phyloP scores from a whole-genome alignment of 2,888 invertebrate species.

The Lochmaea capreae region DNA sequence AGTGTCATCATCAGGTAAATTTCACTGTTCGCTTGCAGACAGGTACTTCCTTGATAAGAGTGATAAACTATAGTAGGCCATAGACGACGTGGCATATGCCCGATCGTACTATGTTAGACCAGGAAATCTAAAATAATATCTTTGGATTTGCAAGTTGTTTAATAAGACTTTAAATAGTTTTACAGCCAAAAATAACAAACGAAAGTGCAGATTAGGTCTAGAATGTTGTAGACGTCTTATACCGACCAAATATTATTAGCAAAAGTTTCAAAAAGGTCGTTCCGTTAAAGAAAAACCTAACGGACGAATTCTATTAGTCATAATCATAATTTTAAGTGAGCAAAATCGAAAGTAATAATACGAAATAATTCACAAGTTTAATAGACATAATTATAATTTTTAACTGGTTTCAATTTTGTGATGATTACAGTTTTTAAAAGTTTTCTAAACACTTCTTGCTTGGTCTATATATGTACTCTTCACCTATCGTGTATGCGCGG shows the following conservation, averaged over 20 bases:
- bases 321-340: not conserved
- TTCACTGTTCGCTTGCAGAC: conserved; percentile 34
- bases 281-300: too few species aligned
- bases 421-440: conserved; percentile 4
- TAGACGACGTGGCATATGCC: conserved; percentile 59
- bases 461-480: conserved; percentile 54
- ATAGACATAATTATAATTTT: not conserved
- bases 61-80: conserved; percentile 58
- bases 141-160: not conserved
- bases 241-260: too few species aligned
- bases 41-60: conserved; percentile 57
- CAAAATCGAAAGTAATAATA: not conserved
- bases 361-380: not conserved
- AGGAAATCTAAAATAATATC: not conserved
- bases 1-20: conserved; percentile 42
- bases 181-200: too few species aligned
- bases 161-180: too few species aligned
- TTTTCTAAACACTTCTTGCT: conserved; percentile 16
- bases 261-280: too few species aligned
- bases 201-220: too few species aligned
- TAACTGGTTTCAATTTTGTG: not conserved
- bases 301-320: too few species aligned
- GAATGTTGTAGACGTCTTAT: too few species aligned
- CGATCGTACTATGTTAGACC: conserved; percentile 46
- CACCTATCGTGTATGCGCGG: conserved; percentile 61